Percentiles rank a stretch among this genome's conserved stretches.
Conservation (phyloP, 2,113 vertebrate species). For the Microcebus murinus region DNA sequence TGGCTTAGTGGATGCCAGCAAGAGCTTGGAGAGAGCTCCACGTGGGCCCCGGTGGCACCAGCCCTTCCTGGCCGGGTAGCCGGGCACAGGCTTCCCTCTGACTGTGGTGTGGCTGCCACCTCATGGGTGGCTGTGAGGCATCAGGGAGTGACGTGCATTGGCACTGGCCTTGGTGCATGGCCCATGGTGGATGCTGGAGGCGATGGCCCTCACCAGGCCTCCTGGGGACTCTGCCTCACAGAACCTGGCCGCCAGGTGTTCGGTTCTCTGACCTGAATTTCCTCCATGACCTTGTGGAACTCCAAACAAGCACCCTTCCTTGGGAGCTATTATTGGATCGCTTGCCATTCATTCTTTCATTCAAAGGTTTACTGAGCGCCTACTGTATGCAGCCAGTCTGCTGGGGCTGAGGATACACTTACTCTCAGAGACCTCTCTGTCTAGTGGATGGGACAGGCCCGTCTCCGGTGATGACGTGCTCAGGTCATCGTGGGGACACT, state of each 20-base stretch:
- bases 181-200: not conserved
- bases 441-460: not conserved
- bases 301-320: not conserved
- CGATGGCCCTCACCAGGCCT: no score
- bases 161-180: no score
- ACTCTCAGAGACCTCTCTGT: not conserved
- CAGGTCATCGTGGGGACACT: rapidly evolving
- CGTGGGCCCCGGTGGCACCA: not conserved
- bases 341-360: not conserved
- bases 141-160: no score
- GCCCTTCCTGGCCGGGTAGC: no score
- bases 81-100: no score
- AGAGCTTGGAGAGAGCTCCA: not conserved
- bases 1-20: not conserved
- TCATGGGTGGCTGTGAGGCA: no score
- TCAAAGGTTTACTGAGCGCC: not conserved
- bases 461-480: no score
- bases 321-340: not conserved
- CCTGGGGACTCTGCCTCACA: rapidly evolving
- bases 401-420: not conserved
- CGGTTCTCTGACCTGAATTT: not conserved
- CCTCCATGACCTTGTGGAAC: rapidly evolving
- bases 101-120: no score
- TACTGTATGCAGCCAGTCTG: not conserved
- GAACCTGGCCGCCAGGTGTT: not conserved